Conservation (phyloP, 2,888 invertebrate genomes). For the Epirrhoe alternata region DNA sequence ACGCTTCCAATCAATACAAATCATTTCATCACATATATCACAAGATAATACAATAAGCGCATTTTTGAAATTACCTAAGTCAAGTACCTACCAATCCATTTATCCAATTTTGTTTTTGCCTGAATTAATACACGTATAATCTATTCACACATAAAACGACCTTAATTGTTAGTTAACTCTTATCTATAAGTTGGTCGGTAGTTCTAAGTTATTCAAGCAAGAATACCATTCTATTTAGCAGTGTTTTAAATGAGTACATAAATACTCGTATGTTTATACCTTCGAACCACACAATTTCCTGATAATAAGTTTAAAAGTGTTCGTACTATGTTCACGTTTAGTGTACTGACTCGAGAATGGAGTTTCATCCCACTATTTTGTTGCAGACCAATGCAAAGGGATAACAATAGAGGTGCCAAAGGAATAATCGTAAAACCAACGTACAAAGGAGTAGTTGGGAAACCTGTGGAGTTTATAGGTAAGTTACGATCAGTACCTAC, state of each 20-base stretch:
- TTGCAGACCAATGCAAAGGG: constrained; percentile 81
- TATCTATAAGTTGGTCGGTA: constrained; percentile 6
- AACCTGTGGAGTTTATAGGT: constrained; percentile 98
- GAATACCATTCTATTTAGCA: constrained; percentile 5
- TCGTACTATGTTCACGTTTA: constrained; percentile 35
- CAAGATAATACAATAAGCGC: background rate
- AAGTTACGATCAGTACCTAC: constrained; percentile 43
- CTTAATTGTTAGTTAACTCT: constrained; percentile 8
- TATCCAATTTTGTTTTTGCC: background rate
- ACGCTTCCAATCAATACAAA: too few species aligned
- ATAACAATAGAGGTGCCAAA: constrained; percentile 91
- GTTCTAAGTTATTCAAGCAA: constrained; percentile 16
- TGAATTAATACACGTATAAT: background rate
- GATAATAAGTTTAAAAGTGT: constrained; percentile 42
- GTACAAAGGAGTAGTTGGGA: constrained; percentile 92
- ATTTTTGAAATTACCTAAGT: too few species aligned
- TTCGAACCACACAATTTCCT: constrained; percentile 37
- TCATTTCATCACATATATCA: too few species aligned
- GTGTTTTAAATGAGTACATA: constrained; percentile 1
- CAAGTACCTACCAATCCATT: background rate
- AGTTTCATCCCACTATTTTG: constrained; percentile 48
- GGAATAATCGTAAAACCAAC: constrained; percentile 92
- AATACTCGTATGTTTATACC: constrained; percentile 16
- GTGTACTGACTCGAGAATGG: constrained; percentile 33
- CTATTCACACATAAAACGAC: background rate